Conservation (phyloP, 2,888 invertebrate species). For the Nomada hirtipes region DNA sequence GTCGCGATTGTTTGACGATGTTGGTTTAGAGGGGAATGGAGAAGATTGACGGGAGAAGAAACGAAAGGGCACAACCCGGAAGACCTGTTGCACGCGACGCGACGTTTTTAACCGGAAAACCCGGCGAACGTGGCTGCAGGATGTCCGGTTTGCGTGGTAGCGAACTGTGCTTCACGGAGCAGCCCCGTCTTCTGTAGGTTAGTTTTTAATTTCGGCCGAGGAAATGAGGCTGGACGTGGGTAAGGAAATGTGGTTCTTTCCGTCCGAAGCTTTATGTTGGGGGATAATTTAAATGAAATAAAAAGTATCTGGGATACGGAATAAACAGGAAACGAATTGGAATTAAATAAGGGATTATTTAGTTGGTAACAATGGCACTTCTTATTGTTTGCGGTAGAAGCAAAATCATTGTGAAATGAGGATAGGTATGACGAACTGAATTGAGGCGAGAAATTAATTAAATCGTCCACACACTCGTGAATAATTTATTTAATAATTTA, state of each 20-base stretch:
- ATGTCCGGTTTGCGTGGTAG: slow-evolving; percentile 22
- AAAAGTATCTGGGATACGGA: too few species aligned
- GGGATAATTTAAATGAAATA: neutral
- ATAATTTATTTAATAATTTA: too few species aligned
- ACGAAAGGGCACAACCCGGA: neutral
- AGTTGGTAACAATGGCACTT: too few species aligned
- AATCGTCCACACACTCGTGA: too few species aligned
- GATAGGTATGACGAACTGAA: too few species aligned
- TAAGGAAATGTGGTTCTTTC: neutral
- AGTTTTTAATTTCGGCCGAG: neutral
- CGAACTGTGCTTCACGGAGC: neutral
- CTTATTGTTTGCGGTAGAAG: too few species aligned
- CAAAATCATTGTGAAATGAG: too few species aligned
- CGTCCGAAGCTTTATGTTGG: neutral
- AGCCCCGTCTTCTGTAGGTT: too few species aligned
- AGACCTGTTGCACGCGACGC: slow-evolving; percentile 64
- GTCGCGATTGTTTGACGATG: neutral
- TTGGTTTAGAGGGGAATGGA: neutral
- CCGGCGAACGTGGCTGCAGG: slow-evolving; percentile 49
- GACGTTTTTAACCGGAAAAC: slow-evolving; percentile 57
- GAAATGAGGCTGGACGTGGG: neutral
- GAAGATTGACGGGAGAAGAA: neutral
- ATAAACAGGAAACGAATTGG: too few species aligned
- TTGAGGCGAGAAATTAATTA: too few species aligned
- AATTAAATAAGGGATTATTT: neutral